Base-by-base conservation (phyloP, 2,888 invertebrate species). In the Petrophora chlorosata region DNA sequence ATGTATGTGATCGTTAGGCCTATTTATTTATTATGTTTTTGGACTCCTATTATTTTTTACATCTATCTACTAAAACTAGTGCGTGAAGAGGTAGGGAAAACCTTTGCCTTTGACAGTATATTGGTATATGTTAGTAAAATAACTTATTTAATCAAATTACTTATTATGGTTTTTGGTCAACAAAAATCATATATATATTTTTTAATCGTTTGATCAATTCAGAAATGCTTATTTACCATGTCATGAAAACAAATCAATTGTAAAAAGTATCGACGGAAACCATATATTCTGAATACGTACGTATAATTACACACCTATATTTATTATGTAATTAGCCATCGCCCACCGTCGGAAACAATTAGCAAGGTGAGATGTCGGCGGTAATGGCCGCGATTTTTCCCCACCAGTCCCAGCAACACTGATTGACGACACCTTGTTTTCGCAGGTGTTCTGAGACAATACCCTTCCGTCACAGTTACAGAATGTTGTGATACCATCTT, bases 331-430 rank as follows among this genome's bases (percentile, higher is more conserved):
- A n/a, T n/a, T n/a, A 22, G 15, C 14, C 42, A 46, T 41, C 14
- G 23, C 23, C 16, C 9, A 16, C 48, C 55, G 68, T 75, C 78
- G 80, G 82, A 85, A 84, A 82, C 77, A 83, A 84, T 87, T 84
- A 84, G 84, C 83, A 85, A 85, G 85, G 76, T 86, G 85, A 78
- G 73, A 73, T 74, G 67, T 70, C 40, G 47, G 36, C 19, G 32
- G 50, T 66, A 76, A 72, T 70, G 56, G 56, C 67, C 48, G 61
- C 73, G 73, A 76, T 76, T 77, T 79, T 78, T 71, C 73, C 56
- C 68, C 53, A 40, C 53, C 53, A n/a, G n/a, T n/a, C n/a, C n/a
- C n/a, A n/a, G n/a, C n/a, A n/a, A 25, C 9, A 56, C 43, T 54
- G 56, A 59, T 56, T 40, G 51, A 45, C 41, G 61, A 50, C 69